A percentile compares a stretch with the other conserved stretches of the same genome.
Evolutionary conservation across 2,888 invertebrate species (phyloP).

Genomic region (Rambutsinella grinnellia): DNA sequence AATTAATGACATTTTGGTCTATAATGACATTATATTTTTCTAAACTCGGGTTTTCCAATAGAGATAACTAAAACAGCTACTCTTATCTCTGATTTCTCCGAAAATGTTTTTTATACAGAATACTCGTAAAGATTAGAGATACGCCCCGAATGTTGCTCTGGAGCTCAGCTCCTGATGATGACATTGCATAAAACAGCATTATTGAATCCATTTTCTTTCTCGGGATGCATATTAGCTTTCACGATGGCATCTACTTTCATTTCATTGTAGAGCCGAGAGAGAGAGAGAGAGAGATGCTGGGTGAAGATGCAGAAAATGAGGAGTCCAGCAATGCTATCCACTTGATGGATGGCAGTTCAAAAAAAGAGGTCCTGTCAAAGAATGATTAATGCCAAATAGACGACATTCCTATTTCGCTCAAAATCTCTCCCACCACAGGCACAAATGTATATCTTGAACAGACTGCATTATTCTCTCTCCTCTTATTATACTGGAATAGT

Average conservation of each 20-base stretch:
- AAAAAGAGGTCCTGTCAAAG: constrained; percentile 66
- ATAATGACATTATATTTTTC: no score
- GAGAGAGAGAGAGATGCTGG: background rate
- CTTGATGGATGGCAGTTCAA: constrained; percentile 67
- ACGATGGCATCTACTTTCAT: constrained; percentile 56
- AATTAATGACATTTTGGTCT: no score
- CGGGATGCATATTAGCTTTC: constrained; percentile 55
- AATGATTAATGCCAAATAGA: constrained; percentile 67
- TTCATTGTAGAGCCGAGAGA: constrained; percentile 52
- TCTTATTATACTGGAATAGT: no score
- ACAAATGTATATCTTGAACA: constrained; percentile 33
- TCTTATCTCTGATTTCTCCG: no score
- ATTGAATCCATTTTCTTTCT: constrained; percentile 53
- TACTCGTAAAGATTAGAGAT: constrained; percentile 7
- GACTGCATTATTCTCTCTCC: no score
- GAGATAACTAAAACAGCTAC: no score
- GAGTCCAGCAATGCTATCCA: constrained; percentile 58
- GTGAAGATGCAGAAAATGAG: constrained; percentile 49
- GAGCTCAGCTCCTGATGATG: constrained; percentile 42
- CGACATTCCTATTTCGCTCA: constrained; percentile 60
- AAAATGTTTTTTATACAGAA: no score
- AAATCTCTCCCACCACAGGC: constrained; percentile 51
- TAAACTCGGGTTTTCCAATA: no score
- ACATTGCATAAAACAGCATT: constrained; percentile 58
- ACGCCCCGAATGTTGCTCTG: constrained; percentile 52